Base-by-base conservation (phyloP, 37 sponge, comb jelly and placozoan species). In the Halichondria panicea region DNA sequence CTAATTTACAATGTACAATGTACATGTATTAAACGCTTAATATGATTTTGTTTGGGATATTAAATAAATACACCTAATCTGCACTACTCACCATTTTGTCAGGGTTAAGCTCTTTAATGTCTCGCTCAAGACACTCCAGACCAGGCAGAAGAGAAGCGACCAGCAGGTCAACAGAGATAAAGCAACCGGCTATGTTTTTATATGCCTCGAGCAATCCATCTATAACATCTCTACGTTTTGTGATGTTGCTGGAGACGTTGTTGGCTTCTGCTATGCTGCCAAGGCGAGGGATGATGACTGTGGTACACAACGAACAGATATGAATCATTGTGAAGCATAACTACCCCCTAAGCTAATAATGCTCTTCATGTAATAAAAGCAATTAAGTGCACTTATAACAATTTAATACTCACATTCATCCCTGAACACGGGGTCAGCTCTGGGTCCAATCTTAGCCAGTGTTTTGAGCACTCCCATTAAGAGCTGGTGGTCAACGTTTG, bases 391-490 rank as follows among this genome's bases (percentile, higher is more conserved):
- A 18, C 15, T 2, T 4, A 52, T 52, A 3, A 7, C n/a, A n/a
- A n/a, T n/a, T n/a, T n/a, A n/a, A 2, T 43, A 56, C 92, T 71
- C 76, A 94, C 95, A 94, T 43, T 87, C 89, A 41, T 94, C 95
- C 54, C 95, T 65, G 62, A 94, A 91, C 43, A 79, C 87, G 11
- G 95, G 92, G 68, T 94, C 95, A 11, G 82, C 89, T 33, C 84
- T 72, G 38, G 92, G 93, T 37, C 85, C 88, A 31, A 88, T 87
- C 53, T 52, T 82, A 6, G 85, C 87, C 56, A 94, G 76, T 4
- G 92, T 91, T 37, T 81, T 70, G 38, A 94, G 80, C 4, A 94
- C 63, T 11, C 78, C 78, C 77, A 81, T 61, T 4, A 84, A 63
- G 38, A 88, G 36, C 34, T 72, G 73, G 63, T 91, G 82, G 34